Conservation (phyloP, 2,113 vertebrate genomes). For the Cyprinodon brontotheroides region DNA sequence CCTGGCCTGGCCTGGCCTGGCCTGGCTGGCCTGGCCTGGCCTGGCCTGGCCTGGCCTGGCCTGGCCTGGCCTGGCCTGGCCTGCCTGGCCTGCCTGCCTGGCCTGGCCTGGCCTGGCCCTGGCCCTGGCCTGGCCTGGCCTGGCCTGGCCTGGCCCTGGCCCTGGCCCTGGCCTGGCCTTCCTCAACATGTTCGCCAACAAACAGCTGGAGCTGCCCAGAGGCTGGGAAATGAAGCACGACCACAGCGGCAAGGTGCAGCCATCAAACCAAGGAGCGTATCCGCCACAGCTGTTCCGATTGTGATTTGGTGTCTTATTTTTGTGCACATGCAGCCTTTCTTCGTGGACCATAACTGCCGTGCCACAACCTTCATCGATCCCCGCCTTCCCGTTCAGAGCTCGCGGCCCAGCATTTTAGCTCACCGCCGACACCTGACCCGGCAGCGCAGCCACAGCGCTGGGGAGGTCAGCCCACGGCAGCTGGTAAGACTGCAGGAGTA, state of each 20-base stretch:
- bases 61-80: too few relatives aligned
- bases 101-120: too few relatives aligned
- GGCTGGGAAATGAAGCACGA: constrained; percentile 99
- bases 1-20: too few relatives aligned
- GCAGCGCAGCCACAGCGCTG: constrained; percentile 97
- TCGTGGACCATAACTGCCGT: constrained; percentile 97
- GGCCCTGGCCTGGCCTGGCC: too few relatives aligned
- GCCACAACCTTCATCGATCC: constrained; percentile 98
- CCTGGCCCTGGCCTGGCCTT: too few relatives aligned
- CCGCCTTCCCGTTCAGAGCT: constrained; percentile 93
- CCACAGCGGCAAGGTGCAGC: constrained; percentile 93
- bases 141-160: too few relatives aligned
- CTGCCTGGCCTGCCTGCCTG: too few relatives aligned
- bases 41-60: too few relatives aligned
- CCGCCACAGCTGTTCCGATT: background rate
- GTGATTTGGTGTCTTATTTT: background rate
- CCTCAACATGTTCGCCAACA: constrained; percentile 98
- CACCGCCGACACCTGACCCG: constrained; percentile 94
- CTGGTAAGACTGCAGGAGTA: background rate
- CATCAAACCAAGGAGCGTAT: background rate
- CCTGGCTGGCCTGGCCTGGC: too few relatives aligned
- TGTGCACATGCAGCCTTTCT: constrained; percentile 85
- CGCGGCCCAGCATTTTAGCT: constrained; percentile 88
- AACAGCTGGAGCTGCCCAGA: constrained; percentile 94
- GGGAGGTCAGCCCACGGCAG: constrained; percentile 83